Conservation (phyloP, 1,140 invertebrate genomes). For the Drosophila obscura region DNA sequence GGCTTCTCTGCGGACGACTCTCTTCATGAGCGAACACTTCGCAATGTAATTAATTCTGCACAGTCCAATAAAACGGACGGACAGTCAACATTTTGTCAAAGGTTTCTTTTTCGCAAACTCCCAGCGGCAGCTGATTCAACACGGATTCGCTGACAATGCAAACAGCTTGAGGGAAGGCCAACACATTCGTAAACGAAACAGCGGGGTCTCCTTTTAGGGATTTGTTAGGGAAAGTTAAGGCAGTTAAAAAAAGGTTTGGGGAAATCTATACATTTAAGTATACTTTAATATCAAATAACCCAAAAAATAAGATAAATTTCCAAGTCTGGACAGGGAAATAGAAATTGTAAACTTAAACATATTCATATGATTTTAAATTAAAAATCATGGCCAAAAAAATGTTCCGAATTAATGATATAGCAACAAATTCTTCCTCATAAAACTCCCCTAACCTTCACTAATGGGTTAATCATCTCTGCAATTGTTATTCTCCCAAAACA, state of each 20-base stretch:
- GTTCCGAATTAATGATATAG: too few species aligned
- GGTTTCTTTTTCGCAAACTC: background rate
- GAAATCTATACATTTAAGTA: too few species aligned
- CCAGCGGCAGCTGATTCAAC: constrained; percentile 26
- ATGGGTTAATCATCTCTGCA: constrained; percentile 56
- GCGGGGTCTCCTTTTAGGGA: too few species aligned
- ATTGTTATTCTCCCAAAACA: constrained; percentile 43
- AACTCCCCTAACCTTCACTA: constrained; percentile 5
- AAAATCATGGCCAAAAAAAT: too few species aligned
- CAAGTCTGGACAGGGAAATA: too few species aligned
- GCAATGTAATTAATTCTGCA: constrained; percentile 39
- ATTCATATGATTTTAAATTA: too few species aligned
- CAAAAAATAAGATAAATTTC: too few species aligned
- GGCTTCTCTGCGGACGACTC: background rate
- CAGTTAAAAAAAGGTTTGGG: too few species aligned
- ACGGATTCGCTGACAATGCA: constrained; percentile 36
- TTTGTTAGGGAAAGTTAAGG: too few species aligned
- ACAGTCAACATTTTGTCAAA: background rate
- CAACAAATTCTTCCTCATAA: background rate
- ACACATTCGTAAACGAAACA: too few species aligned
- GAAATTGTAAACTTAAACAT: too few species aligned
- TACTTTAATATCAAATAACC: too few species aligned
- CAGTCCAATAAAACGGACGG: constrained; percentile 4
- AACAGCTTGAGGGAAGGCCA: constrained; percentile 9
- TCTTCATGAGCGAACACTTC: constrained; percentile 7